phyloP scores from a whole-genome alignment of 64 coral and sea anemone genomes.

The Montipora efflorescens region DNA sequence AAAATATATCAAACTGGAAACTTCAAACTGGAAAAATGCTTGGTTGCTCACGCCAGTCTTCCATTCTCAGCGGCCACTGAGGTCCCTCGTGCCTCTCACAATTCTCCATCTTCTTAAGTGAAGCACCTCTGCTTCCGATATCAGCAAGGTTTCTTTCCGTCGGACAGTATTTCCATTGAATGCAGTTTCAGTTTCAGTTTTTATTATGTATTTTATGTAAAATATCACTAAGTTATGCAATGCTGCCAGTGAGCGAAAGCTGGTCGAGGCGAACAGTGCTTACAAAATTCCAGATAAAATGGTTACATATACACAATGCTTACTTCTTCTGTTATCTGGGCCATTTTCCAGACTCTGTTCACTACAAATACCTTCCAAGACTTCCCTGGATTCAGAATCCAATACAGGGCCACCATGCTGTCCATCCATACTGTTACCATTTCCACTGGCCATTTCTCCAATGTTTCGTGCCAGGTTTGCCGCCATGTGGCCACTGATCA shows the following conservation, averaged over 20 bases:
- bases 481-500: no score
- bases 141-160: conserved; percentile 64
- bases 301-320: no score
- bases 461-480: no score
- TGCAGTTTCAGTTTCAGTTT: neutral
- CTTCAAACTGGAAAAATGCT: no score
- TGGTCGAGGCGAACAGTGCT: no score
- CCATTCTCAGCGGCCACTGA: neutral
- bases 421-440: neutral
- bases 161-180: conserved; percentile 43
- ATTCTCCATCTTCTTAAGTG: conserved; percentile 50
- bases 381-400: conserved; percentile 69
- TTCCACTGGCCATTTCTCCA: no score
- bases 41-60: conserved; percentile 43
- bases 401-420: conserved; percentile 74
- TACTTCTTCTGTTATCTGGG: conserved; percentile 36
- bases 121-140: conserved; percentile 63
- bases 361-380: conserved; percentile 58
- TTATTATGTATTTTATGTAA: no score
- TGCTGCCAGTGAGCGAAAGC: no score
- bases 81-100: conserved; percentile 33
- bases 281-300: no score
- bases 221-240: no score
- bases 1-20: no score
- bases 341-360: conserved; percentile 63